Percentiles rank a stretch among this genome's conserved stretches.
Evolutionary conservation across 2,113 vertebrate genomes (phyloP).

Genomic region (Bubo blakistoni): DNA sequence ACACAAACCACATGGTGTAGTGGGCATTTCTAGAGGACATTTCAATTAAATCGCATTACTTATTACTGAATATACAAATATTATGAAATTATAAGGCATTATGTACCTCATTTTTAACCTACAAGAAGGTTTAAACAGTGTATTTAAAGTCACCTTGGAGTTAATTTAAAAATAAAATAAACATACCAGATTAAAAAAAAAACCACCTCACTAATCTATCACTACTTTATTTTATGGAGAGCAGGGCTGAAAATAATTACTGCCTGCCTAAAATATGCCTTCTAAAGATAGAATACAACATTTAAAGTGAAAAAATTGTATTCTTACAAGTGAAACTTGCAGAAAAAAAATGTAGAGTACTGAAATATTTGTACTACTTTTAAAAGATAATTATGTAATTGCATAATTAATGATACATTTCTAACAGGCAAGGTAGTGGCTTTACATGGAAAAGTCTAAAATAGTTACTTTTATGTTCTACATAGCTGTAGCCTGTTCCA

Average conservation of each 20-base stretch:
- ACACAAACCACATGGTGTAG: background rate
- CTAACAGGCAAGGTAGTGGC: background rate
- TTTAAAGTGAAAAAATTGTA: background rate
- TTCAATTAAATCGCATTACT: background rate
- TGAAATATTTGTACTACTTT: slow-evolving; percentile 1
- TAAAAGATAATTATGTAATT: slow-evolving; percentile 16
- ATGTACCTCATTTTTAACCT: background rate
- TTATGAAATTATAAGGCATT: background rate
- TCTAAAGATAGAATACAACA: background rate
- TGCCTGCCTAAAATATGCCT: background rate
- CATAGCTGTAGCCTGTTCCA: background rate
- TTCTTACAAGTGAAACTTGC: background rate
- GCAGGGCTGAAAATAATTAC: background rate
- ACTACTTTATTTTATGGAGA: background rate
- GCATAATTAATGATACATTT: background rate
- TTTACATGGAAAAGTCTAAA: background rate
- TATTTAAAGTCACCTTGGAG: background rate
- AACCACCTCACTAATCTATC: background rate
- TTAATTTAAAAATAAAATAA: slow-evolving; percentile 30
- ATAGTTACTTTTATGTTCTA: background rate
- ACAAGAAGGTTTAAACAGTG: background rate
- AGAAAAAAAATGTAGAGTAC: background rate
- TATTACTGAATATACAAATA: background rate
- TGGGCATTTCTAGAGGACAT: background rate
- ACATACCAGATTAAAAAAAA: background rate